Base-by-base conservation (phyloP, 2,113 vertebrate genomes). In the Lycocorax pyrrhopterus region DNA sequence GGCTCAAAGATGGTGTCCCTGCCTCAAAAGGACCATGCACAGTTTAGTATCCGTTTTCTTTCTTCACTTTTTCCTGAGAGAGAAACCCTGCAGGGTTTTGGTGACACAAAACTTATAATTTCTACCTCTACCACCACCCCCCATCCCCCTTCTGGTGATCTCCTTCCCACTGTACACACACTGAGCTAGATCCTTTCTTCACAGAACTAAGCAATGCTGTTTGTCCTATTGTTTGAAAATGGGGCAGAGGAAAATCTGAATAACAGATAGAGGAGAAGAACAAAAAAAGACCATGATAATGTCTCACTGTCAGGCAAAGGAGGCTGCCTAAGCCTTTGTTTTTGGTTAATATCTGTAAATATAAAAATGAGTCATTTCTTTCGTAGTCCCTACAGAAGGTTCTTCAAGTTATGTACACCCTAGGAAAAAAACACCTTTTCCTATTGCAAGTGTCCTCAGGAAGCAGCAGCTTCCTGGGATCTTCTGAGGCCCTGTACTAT, bases 321-420 rank as follows among this genome's bases (percentile, higher is more conserved):
- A 94, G n/a, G 41, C 46, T 94, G 77, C 69, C 71, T 80, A 44
- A 77, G 66, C 74, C 43, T 92, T 94, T 92, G 43, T 0, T 89
- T 94, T 92, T 79, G 9, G 26, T 68, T 92, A 71, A 33, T 29
- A 18, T 64, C 49, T 62, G 60, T 51, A 79, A 90, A 84, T 35
- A 82, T 26, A 81, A 67, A 90, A 92, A 78, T 39, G 17, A 89
- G 26, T 76, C 0, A 69, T 53, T 87, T 72, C n/a, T 92, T 92
- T 46, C 58, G 62, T 37, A 89, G 73, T 75, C 25, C 22, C n/a
- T 72, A 62, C 30, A 78, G 64, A 82, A 71, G 13, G 32, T 66
- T 52, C 63, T 46, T 90, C 46, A 56, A 67, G 22, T 23, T 52
- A 68, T 18, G 12, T 10, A 73, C 21, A 41, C 26, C 21, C 16